Evolutionary conservation across 2,797 vertebrate genomes (phyloP).

Genomic region (Tadarida brasiliensis): DNA sequence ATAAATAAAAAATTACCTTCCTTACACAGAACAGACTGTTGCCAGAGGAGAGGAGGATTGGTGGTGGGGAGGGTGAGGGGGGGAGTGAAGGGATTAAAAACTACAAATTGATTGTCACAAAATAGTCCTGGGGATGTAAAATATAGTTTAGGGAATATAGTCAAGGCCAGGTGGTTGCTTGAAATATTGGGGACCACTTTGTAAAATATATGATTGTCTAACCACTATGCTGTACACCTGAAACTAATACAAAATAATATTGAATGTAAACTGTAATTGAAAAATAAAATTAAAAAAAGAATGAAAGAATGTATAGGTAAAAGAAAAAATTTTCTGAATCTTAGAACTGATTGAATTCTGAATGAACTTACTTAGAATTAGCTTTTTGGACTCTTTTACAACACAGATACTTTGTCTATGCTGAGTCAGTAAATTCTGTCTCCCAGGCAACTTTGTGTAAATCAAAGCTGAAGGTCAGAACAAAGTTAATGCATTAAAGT

Average conservation of each 20-base stretch:
- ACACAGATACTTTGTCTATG: conserved; percentile 43
- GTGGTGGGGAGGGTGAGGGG: not conserved
- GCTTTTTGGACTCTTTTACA: conserved; percentile 41
- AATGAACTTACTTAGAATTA: conserved; percentile 59
- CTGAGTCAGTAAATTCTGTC: conserved; percentile 71
- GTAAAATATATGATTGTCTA: not conserved
- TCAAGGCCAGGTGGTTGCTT: not conserved
- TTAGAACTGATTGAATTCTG: conserved; percentile 52
- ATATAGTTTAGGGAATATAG: not conserved
- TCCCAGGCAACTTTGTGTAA: conserved; percentile 65
- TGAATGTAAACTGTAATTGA: not conserved
- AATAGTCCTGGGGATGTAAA: not conserved
- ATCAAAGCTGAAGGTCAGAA: conserved; percentile 72
- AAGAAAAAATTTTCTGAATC: not conserved
- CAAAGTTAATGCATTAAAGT: conserved; percentile 70
- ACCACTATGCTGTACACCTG: not conserved
- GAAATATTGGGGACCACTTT: not conserved
- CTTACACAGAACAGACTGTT: not conserved
- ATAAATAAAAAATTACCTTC: not conserved
- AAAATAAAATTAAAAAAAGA: not conserved
- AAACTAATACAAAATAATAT: not conserved
- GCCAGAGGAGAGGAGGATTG: not conserved
- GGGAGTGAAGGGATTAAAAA: not conserved
- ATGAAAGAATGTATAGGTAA: not conserved
- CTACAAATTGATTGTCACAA: not conserved